Evolutionary conservation across 2,797 vertebrate genomes (phyloP), one percentile per base, ranked within the genome.

Genomic region (Podargus strigoides): DNA sequence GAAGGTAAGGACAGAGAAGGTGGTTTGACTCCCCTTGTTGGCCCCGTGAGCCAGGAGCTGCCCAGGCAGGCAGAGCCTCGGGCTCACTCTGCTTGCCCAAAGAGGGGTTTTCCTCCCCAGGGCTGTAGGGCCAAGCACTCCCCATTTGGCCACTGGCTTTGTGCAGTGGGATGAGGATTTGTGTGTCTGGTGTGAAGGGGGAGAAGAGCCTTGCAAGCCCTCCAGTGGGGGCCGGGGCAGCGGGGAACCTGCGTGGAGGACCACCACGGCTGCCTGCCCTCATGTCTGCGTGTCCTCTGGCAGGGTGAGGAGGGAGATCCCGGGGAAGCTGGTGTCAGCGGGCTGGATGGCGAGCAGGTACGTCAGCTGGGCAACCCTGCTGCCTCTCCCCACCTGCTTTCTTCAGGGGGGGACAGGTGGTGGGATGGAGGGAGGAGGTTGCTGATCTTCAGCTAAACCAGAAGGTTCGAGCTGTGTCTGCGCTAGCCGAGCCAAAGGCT

Each of bases 311-410:
- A 52, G 8, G 98, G 98, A 36, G 59, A 72, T 26, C 44, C 91
- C 2, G 99, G 99, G n/a, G 98, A 95, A 26, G 50, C 47, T 1
- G 99, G 98, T 4, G 84, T 96, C 41, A 50, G 64, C 0, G 99
- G 98, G 94, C 97, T 98, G 67, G 98, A 98, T 60, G 99, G 99
- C 37, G 97, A 97, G 93, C 98, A 98, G 98, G 99, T 99, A 92
- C 4, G 3, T 18, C 24, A 24, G 9, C 34, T 6, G 18, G 58
- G 49, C 27, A 52, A 0, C 39, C 1, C 3, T 12, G 42, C n/a
- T n/a, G n/a, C n/a, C n/a, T n/a, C n/a, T n/a, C 42, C 79, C 72
- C 32, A 64, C 76, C 56, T 20, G 14, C 27, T 41, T 77, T 15
- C 30, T 41, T 44, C 22, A 3, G 7, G 37, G 42, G n/a, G 55